phyloP scores from a whole-genome alignment of 2,797 vertebrate species.

The Chiloscyllium punctatum region DNA sequence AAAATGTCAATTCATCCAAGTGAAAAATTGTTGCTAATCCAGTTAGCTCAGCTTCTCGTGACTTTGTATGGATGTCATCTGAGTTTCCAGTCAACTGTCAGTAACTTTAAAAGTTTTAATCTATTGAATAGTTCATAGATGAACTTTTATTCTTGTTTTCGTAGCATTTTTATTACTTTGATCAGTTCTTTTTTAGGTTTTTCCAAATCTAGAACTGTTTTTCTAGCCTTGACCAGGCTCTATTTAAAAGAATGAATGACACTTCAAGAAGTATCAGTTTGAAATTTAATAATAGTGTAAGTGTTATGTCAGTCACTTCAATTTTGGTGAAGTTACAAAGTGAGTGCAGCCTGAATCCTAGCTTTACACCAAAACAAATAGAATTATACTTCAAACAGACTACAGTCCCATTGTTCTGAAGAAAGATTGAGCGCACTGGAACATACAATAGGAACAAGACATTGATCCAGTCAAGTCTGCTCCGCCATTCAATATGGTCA shows the following conservation, averaged over 20 bases:
- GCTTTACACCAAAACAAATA: too few species aligned
- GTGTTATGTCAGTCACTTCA: neutral
- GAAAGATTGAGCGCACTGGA: too few species aligned
- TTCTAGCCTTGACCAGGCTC: neutral
- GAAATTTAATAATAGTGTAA: neutral
- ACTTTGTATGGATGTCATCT: neutral
- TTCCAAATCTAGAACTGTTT: neutral
- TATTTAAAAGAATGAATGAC: neutral
- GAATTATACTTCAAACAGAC: neutral
- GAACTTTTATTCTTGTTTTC: neutral
- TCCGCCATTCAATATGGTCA: too few species aligned
- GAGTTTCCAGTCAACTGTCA: neutral
- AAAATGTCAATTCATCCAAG: neutral
- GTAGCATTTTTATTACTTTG: neutral
- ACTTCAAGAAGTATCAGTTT: neutral
- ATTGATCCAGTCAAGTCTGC: too few species aligned
- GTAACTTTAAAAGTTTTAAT: neutral
- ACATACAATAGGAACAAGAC: too few species aligned
- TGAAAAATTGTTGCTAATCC: neutral
- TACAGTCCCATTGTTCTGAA: neutral
- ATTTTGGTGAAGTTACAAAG: neutral
- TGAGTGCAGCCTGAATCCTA: neutral
- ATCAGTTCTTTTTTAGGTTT: neutral
- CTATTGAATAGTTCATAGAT: neutral
- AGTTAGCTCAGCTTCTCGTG: neutral